Percentiles rank a stretch among this genome's conserved stretches.
These are phyloP conservation scores for Nothobranchius furzeri DNA, from an alignment of 2,113 vertebrate species.

Conservation along the genomic window DNA sequence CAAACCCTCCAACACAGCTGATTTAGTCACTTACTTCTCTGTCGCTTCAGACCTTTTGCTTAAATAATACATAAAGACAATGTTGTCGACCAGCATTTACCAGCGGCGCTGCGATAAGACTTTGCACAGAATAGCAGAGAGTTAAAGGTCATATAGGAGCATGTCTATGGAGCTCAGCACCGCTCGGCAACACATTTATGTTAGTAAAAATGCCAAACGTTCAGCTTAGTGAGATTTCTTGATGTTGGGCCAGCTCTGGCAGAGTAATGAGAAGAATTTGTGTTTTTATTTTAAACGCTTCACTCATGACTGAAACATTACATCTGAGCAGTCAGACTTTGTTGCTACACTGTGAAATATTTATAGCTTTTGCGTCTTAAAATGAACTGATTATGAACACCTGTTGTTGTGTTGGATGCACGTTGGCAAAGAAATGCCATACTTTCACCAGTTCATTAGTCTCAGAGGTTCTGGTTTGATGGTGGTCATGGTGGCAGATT, in stretches of 20 bases:
- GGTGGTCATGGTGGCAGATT: slow-evolving; percentile 13
- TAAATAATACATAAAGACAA: slow-evolving; percentile 41
- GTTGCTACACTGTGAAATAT: too few species aligned
- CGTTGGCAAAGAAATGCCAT: neutral
- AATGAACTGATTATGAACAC: neutral
- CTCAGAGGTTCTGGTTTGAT: neutral
- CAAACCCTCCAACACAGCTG: slow-evolving; percentile 26
- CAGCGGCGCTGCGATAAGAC: slow-evolving; percentile 4
- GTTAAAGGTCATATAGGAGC: slow-evolving; percentile 9
- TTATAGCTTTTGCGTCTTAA: too few species aligned
- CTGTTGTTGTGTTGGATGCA: neutral
- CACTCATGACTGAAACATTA: too few species aligned
- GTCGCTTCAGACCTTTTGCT: slow-evolving; percentile 32
- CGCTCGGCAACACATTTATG: slow-evolving; percentile 7
- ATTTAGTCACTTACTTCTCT: slow-evolving; percentile 38
- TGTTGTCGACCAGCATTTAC: slow-evolving; percentile 28
- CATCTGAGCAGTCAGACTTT: too few species aligned
- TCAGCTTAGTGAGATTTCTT: slow-evolving; percentile 15
- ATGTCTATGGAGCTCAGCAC: slow-evolving; percentile 31
- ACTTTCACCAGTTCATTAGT: neutral
- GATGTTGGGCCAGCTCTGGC: slow-evolving; percentile 20
- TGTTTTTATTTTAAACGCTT: too few species aligned
- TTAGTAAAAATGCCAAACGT: slow-evolving; percentile 29
- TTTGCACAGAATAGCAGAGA: slow-evolving; percentile 10
- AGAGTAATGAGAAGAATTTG: too few species aligned